phyloP scores from a whole-genome alignment of 2,113 vertebrate genomes.

The Podiceps cristatus region DNA sequence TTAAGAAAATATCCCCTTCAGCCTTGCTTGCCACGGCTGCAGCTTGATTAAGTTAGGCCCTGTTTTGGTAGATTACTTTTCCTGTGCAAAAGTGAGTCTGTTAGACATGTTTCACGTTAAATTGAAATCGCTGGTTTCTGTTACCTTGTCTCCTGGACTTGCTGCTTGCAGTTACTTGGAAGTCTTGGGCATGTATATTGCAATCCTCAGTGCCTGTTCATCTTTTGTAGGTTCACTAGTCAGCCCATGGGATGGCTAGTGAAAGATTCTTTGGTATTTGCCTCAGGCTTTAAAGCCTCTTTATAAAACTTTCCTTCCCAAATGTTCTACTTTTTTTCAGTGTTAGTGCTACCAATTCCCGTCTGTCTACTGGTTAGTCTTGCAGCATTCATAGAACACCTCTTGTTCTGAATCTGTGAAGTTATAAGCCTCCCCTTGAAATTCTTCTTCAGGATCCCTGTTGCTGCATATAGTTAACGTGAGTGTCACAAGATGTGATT shows the following conservation, averaged over 20 bases:
- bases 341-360: neutral
- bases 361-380: neutral
- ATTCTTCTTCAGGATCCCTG: neutral
- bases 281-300: neutral
- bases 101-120: neutral
- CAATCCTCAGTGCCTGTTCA: neutral
- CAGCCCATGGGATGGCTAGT: neutral
- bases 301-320: neutral
- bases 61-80: neutral
- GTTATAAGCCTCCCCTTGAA: neutral
- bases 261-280: neutral
- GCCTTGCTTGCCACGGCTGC: neutral
- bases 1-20: neutral
- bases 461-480: neutral
- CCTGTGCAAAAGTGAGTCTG: neutral
- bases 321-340: neutral
- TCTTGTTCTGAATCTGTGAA: neutral
- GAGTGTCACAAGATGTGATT: rapidly evolving
- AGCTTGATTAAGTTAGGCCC: neutral
- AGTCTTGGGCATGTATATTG: neutral
- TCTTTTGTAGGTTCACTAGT: neutral
- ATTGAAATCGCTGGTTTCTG: neutral
- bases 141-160: neutral
- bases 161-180: neutral
- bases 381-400: neutral